Conservation (phyloP, 2,113 vertebrate genomes). For the Platichthys flesus region DNA sequence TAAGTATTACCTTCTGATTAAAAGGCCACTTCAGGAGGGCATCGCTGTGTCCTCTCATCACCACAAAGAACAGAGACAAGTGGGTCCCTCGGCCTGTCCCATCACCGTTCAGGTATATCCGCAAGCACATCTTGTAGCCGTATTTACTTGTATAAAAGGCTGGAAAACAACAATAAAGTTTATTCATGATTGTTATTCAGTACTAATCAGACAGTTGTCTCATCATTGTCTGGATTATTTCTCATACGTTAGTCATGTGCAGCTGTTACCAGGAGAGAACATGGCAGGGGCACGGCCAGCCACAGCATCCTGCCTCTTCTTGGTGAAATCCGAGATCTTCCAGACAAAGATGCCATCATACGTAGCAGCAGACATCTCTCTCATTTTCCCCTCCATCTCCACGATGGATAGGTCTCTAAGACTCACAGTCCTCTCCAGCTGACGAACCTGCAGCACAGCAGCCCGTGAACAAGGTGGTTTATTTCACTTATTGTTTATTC, state of each 20-base stretch:
- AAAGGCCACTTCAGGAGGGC: conserved; percentile 97
- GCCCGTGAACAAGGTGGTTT: not conserved
- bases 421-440: conserved; percentile 94
- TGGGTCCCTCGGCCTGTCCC: conserved; percentile 94
- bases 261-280: conserved; percentile 92
- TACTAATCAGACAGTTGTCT: not conserved
- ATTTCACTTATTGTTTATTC: not conserved
- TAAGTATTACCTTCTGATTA: conserved; percentile 91
- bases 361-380: conserved; percentile 89
- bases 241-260: not conserved
- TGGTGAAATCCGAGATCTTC: conserved; percentile 94
- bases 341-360: conserved; percentile 94
- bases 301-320: conserved; percentile 94
- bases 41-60: conserved; percentile 95
- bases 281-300: conserved; percentile 92
- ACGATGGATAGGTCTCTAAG: conserved; percentile 94
- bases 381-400: conserved; percentile 93
- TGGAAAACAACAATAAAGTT: conserved; percentile 53
- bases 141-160: conserved; percentile 98
- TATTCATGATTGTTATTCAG: not conserved
- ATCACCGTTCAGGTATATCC: conserved; percentile 94
- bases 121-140: conserved; percentile 98
- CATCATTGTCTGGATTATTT: not conserved
- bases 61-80: conserved; percentile 96
- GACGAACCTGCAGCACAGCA: conserved; percentile 87